These are phyloP conservation scores for Phoronis australis DNA, from an alignment of 2,888 invertebrate genomes.

Conservation along the genomic window DNA sequence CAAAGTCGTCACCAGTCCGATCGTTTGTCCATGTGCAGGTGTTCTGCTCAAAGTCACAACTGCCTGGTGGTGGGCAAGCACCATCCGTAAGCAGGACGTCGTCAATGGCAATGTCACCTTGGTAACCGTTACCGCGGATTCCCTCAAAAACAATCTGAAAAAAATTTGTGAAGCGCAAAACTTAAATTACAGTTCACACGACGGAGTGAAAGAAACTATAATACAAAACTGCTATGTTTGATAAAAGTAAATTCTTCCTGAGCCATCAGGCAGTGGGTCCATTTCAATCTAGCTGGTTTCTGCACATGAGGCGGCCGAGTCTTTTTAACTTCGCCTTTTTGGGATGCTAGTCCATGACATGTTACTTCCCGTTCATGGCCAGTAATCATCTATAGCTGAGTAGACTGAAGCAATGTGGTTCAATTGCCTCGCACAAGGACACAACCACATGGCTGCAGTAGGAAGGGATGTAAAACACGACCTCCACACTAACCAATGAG, in stretches of 20 bases:
- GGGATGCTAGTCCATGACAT: too few species aligned
- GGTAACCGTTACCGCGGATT: constrained; percentile 11
- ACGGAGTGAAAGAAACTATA: too few species aligned
- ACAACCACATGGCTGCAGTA: too few species aligned
- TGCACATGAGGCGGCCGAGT: too few species aligned
- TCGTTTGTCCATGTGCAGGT: constrained; percentile 37
- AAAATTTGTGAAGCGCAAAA: too few species aligned
- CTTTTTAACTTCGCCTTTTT: too few species aligned
- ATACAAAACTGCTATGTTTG: not conserved
- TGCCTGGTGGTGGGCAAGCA: not conserved
- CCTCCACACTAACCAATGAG: not conserved
- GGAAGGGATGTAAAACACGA: too few species aligned
- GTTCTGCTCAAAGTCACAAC: constrained; percentile 15
- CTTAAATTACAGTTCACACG: too few species aligned
- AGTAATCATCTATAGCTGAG: too few species aligned
- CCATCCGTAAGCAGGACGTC: constrained; percentile 11
- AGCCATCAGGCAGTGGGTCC: not conserved
- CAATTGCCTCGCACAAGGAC: too few species aligned
- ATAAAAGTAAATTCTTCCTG: not conserved
- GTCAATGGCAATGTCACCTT: constrained; percentile 20
- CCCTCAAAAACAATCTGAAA: constrained; percentile 19
- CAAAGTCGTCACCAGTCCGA: constrained; percentile 29
- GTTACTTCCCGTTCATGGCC: too few species aligned
- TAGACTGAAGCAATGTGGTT: too few species aligned
- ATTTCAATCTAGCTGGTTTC: not conserved